A percentile compares a stretch with the other conserved stretches of the same genome.
phyloP scores from a whole-genome alignment of 2,888 invertebrate species.

The Deilephila elpenor region DNA sequence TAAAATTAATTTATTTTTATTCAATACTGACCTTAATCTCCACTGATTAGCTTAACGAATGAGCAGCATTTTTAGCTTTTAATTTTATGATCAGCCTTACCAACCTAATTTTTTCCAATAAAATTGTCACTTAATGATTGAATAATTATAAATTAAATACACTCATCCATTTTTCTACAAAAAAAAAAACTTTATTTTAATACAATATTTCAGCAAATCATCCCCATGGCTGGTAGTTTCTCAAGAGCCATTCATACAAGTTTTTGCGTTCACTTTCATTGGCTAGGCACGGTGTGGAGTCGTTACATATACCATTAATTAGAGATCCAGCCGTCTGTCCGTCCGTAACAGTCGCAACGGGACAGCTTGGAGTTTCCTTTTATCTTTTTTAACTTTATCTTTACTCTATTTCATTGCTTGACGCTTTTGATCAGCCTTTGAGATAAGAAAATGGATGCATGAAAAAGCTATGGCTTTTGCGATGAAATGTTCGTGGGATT shows the following conservation, averaged over 20 bases:
- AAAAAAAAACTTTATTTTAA: background rate
- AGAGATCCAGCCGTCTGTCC: constrained; percentile 21
- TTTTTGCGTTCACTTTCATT: constrained; percentile 25
- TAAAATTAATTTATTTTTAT: too few species aligned
- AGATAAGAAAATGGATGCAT: background rate
- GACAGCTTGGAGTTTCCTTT: constrained; percentile 15
- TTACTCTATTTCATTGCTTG: background rate
- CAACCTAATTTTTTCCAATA: too few species aligned
- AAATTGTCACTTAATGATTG: too few species aligned
- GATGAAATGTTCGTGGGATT: background rate
- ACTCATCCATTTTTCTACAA: too few species aligned
- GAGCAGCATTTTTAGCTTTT: too few species aligned
- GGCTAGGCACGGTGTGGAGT: constrained; percentile 17
- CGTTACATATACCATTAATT: constrained; percentile 26
- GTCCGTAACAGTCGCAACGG: constrained; percentile 29
- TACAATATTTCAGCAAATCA: background rate
- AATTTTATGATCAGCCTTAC: too few species aligned
- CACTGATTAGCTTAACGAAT: too few species aligned
- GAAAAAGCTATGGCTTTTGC: background rate
- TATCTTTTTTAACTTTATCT: constrained; percentile 17
- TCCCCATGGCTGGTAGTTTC: background rate
- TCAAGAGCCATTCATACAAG: constrained; percentile 18
- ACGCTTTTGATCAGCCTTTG: background rate
- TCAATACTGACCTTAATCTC: too few species aligned
- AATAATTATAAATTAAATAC: too few species aligned